phyloP scores from a whole-genome alignment of 2,113 vertebrate species.

The Macquaria ambigua region DNA sequence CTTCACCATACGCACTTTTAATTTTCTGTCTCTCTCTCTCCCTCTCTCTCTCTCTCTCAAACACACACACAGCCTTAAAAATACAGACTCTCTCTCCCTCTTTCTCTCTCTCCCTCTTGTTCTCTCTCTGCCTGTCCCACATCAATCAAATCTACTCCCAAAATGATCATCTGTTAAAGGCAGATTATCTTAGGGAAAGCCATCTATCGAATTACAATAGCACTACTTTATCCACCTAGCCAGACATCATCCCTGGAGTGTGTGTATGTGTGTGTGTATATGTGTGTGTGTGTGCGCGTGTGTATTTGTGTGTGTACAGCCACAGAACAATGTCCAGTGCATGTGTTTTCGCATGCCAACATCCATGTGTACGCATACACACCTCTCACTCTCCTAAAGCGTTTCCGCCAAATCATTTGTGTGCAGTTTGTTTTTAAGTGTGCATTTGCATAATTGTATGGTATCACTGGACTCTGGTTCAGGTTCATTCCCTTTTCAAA shows the following conservation, averaged over 20 bases:
- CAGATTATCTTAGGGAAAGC: conserved; percentile 86
- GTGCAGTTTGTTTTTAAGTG: conserved; percentile 66
- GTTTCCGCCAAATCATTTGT: conserved; percentile 56
- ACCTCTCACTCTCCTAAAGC: conserved; percentile 50
- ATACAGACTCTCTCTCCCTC: conserved; percentile 29
- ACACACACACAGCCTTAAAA: conserved; percentile 41
- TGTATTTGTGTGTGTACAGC: background rate
- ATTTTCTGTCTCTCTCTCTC: conserved; percentile 37
- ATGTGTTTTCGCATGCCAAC: conserved; percentile 66
- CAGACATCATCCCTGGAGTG: conserved; percentile 82
- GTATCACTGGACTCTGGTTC: conserved; percentile 78
- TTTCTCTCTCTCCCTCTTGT: conserved; percentile 53
- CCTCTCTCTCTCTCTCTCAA: conserved; percentile 3
- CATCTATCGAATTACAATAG: conserved; percentile 88
- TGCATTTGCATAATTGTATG: conserved; percentile 83
- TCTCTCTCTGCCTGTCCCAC: conserved; percentile 65
- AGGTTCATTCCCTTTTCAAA: conserved; percentile 74
- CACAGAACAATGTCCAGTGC: conserved; percentile 70
- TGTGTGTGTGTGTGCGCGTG: conserved; percentile 32
- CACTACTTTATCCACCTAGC: conserved; percentile 85
- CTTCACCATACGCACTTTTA: conserved; percentile 54
- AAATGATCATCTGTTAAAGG: conserved; percentile 87
- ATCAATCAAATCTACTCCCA: conserved; percentile 85
- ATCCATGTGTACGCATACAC: conserved; percentile 53
- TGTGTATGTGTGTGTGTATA: conserved; percentile 50